phyloP scores from a whole-genome alignment of 2,888 invertebrate genomes.

The Pycnomerus fuliginosus region DNA sequence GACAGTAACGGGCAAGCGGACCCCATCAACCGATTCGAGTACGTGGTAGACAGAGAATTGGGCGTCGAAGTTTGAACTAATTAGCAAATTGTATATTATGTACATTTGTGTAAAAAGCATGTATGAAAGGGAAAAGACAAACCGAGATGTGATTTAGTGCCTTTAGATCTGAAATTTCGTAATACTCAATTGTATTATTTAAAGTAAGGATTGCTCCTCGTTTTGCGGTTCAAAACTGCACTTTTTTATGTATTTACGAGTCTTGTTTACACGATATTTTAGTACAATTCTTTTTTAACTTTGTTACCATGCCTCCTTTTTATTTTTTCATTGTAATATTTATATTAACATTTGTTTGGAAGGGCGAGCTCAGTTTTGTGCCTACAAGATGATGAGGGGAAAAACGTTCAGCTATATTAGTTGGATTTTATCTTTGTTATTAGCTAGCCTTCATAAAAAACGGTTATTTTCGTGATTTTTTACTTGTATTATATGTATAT shows the following conservation, averaged over 20 bases:
- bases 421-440: conserved; percentile 40
- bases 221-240: conserved; percentile 34
- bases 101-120: conserved; percentile 20
- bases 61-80: conserved; percentile 76
- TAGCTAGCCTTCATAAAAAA: conserved; percentile 28
- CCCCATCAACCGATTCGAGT: conserved; percentile 65
- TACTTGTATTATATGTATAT: conserved; percentile 51
- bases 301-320: conserved; percentile 48
- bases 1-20: conserved; percentile 38
- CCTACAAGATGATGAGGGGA: conserved; percentile 6
- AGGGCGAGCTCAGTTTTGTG: conserved; percentile 14
- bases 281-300: conserved; percentile 50
- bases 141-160: conserved; percentile 47
- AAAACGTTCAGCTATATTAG: conserved; percentile 45
- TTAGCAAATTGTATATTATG: conserved; percentile 20
- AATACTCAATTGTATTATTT: conserved; percentile 36
- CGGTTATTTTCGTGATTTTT: conserved; percentile 46
- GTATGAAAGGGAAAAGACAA: conserved; percentile 14
- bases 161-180: conserved; percentile 46
- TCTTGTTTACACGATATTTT: conserved; percentile 28
- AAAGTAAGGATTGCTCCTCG: not conserved
- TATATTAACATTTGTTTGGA: conserved; percentile 27
- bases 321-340: conserved; percentile 27
- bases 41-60: conserved; percentile 79
- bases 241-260: conserved; percentile 34